Base-by-base conservation (phyloP, 2,113 vertebrate species). In the Bagarius yarrelli region DNA sequence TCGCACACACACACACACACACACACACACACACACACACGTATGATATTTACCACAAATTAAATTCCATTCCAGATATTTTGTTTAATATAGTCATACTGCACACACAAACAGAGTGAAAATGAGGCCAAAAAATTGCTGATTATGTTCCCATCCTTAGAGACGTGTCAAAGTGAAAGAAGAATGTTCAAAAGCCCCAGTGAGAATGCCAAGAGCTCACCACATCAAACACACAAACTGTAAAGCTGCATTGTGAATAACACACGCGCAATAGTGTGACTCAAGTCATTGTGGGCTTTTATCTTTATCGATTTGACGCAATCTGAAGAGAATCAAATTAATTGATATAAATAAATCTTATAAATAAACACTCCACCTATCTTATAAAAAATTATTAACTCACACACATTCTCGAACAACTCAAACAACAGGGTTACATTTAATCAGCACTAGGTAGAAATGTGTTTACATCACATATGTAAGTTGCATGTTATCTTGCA, bases 111-210 rank as follows among this genome's bases (percentile, higher is more conserved):
- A 53, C 32, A 61, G 19, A 16, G 32, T 21, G 1, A 59, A 80
- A 87, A 78, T 59, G 77, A 83, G 84, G 84, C 83, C 86, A 84
- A 8, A 61, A 64, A 85, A 81, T 8, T 83, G 86, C 86, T 86
- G 84, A 87, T 73, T 21, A 5, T 25, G 74, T 84, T 87, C 71
- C 81, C 32, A 12, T 47, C 23, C 32, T 36, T 19, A 32, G 72
- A 56, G 73, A n/a, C 23, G 47, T 82, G 60, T 82, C 86, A 81
- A 30, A 73, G n/a, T 72, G 78, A 80, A 60, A 84, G 70, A 53
- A 9, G 21, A 32, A 34, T 14, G 8, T 40, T 30, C 72, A 71
- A 79, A 67, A 83, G 74, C 23, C 53, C 55, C 79, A 77, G 34
- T 70, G 30, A 73, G 74, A 40, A 63, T 71, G 53, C 78, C 78